Evolutionary conservation across 2,888 invertebrate species (phyloP).

Genomic region (Patella depressa): DNA sequence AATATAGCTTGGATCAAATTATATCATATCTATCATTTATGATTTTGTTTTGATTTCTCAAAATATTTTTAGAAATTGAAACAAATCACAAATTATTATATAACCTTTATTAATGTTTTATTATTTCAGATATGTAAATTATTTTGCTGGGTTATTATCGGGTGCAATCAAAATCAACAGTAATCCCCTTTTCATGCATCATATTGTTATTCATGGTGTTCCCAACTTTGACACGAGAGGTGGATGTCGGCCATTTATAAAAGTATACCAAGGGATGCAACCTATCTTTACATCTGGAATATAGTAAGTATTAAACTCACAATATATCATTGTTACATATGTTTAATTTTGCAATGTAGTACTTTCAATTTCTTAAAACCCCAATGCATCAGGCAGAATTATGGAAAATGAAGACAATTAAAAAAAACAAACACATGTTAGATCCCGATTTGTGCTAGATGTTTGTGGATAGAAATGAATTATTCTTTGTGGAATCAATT

Average conservation of each 20-base stretch:
- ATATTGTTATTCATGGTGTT: slow-evolving; percentile 88
- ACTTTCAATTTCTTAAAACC: no score
- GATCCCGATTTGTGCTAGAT: no score
- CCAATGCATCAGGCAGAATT: no score
- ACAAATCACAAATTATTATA: background rate
- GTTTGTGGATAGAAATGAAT: no score
- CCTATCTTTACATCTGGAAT: slow-evolving; percentile 90
- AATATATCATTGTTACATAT: no score
- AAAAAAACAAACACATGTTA: no score
- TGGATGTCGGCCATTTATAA: slow-evolving; percentile 74
- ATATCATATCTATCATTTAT: no score
- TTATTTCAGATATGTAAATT: slow-evolving; percentile 85
- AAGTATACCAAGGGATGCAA: slow-evolving; percentile 90
- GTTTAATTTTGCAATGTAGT: no score
- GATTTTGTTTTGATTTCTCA: background rate
- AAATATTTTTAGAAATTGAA: no score
- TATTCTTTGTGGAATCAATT: no score
- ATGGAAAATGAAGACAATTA: no score
- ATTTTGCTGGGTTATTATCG: slow-evolving; percentile 90
- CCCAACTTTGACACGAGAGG: slow-evolving; percentile 78
- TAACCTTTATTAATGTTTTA: background rate
- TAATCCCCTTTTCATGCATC: slow-evolving; percentile 87
- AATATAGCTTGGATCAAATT: no score
- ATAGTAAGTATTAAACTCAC: slow-evolving; percentile 73
- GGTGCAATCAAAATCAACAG: slow-evolving; percentile 91